phyloP scores from a whole-genome alignment of 1,140 invertebrate genomes.

The Hesperophylax magnus region DNA sequence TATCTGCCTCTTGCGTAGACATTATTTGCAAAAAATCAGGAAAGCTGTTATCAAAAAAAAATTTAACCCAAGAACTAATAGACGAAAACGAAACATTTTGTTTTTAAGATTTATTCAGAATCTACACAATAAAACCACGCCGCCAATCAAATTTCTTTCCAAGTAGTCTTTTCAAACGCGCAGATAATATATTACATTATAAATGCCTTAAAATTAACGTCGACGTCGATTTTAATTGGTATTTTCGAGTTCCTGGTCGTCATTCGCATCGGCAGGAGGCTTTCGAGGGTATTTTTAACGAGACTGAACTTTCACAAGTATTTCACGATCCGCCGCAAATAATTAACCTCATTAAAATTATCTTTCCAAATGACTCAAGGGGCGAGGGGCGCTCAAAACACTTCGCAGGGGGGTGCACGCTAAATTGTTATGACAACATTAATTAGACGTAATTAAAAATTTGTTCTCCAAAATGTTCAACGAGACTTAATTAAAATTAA shows the following conservation, averaged over 20 bases:
- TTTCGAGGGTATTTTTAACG: slow-evolving; percentile 18
- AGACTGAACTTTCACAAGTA: slow-evolving; percentile 20
- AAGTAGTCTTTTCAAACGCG: not conserved
- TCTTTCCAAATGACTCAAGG: not conserved
- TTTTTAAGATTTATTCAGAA: too few relatives aligned
- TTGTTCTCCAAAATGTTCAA: not conserved
- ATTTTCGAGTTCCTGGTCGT: slow-evolving; percentile 13
- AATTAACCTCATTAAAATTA: slow-evolving; percentile 24
- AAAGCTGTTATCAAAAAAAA: too few relatives aligned
- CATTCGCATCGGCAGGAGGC: slow-evolving; percentile 2
- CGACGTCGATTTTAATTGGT: slow-evolving; percentile 11
- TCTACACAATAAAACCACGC: not conserved
- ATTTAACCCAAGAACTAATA: too few relatives aligned
- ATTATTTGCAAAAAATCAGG: too few relatives aligned
- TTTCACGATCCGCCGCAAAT: slow-evolving; percentile 11
- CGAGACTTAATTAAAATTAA: too few relatives aligned
- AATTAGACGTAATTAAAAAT: not conserved
- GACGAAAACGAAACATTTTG: too few relatives aligned
- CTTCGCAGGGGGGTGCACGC: not conserved
- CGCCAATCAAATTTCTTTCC: not conserved
- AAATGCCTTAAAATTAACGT: not conserved
- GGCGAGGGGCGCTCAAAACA: not conserved
- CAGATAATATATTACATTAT: not conserved
- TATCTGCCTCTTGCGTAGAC: too few relatives aligned
- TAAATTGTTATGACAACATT: slow-evolving; percentile 6